Base-by-base conservation (phyloP, 2,797 vertebrate species). In the Rhinella marina region DNA sequence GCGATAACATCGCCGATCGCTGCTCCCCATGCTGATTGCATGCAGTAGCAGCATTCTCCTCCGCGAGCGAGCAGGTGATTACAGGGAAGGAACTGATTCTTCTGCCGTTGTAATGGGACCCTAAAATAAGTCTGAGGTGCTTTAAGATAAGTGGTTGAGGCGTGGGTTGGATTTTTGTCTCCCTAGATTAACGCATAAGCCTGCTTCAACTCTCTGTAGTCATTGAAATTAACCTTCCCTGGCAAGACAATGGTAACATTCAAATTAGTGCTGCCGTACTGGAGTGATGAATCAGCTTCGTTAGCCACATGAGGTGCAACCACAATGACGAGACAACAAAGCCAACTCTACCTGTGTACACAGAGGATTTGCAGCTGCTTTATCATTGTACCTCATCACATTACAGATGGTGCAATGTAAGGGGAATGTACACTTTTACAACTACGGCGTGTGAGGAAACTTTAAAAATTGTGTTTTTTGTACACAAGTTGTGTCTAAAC, bases 81-180 rank as follows among this genome's bases (percentile, higher is more conserved):
- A 5, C 32, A 3, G 32, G 32, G 32, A 41, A 41, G 32, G 32
- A 41, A 41, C 32, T 41, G 32, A 3, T 41, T 41, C 32, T 41
- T 41, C 32, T 41, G 32, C 3, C 3, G 32, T 41, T 41, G 32
- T 41, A 41, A 41, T 41, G 3, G 32, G 32, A 41, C 3, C 3
- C 32, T 41, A 4, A 41, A n/a, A n/a, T n/a, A n/a, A n/a, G n/a
- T n/a, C n/a, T n/a, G 32, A 41, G 32, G 3, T 41, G 32, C 32
- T 14, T 75, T 50, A 13, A 21, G 21, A 7, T 75, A 75, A 21
- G 72, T 50, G 19, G 19, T 16, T 23, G 10, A 23, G 21, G 41
- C 21, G 19, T 75, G 21, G 72, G 72, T 50, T 75, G 72, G 72
- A n/a, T 75, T 23, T 50, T 75, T 75, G 72, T 75, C 32, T 75